These are phyloP conservation scores for Phymorhynchus buccinoides DNA, from an alignment of 1,140 invertebrate genomes.

Conservation along the genomic window DNA sequence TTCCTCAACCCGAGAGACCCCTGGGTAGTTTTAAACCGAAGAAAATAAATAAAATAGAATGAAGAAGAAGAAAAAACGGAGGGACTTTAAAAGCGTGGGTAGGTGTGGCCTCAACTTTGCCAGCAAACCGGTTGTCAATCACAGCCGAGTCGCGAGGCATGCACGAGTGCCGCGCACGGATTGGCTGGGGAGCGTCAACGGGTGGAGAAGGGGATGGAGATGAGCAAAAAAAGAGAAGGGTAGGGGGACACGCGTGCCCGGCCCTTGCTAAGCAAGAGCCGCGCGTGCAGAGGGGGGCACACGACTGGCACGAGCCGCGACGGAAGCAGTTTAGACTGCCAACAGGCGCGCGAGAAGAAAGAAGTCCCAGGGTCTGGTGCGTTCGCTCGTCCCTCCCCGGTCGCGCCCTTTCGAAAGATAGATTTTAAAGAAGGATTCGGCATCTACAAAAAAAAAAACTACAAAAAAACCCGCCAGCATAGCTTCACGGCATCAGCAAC, in stretches of 20 bases:
- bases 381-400: not conserved
- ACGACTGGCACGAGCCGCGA: conserved; percentile 41
- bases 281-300: conserved; percentile 37
- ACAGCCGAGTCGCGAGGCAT: not conserved
- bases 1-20: too few relatives aligned
- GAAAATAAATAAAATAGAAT: not conserved
- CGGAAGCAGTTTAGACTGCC: not conserved
- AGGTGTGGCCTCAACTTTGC: not conserved
- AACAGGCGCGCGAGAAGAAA: not conserved
- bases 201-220: not conserved
- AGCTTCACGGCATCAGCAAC: conserved; percentile 20
- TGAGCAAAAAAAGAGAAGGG: not conserved
- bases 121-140: not conserved
- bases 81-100: not conserved
- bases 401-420: too few relatives aligned
- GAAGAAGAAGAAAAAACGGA: not conserved
- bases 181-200: not conserved
- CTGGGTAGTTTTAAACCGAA: too few relatives aligned
- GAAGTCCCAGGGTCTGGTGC: not conserved
- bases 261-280: not conserved
- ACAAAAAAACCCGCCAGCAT: not conserved
- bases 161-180: not conserved
- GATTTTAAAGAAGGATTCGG: too few relatives aligned
- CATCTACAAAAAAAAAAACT: too few relatives aligned
- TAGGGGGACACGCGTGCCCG: not conserved